Conservation (phyloP, 2,797 vertebrate species). For the Peromyscus aztecus region DNA sequence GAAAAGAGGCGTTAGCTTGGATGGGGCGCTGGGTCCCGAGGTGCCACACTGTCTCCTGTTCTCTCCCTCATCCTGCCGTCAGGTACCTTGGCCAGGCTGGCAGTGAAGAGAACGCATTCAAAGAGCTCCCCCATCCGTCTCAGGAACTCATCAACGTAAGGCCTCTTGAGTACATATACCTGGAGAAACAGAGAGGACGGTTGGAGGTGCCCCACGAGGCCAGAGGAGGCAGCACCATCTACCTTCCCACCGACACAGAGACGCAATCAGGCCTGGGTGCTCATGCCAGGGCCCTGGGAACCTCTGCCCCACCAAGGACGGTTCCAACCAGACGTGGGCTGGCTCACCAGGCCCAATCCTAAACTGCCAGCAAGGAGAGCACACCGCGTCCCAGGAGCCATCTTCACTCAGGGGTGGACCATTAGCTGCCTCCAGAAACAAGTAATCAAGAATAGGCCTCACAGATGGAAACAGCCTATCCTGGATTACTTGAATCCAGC, state of each 20-base stretch:
- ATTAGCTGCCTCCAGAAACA: slow-evolving; percentile 94
- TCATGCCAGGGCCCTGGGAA: not conserved
- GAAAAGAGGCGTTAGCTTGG: not conserved
- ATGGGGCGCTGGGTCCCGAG: not conserved
- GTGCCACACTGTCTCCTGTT: not conserved
- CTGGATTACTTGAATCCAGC: slow-evolving; percentile 99
- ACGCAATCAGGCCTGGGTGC: not conserved
- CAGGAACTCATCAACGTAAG: slow-evolving; percentile 95
- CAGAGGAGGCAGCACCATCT: accelerated
- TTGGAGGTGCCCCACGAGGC: not conserved
- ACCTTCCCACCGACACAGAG: not conserved
- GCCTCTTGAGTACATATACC: slow-evolving; percentile 96
- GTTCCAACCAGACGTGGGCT: not conserved
- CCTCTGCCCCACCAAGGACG: not conserved
- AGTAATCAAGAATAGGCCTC: slow-evolving; percentile 99
- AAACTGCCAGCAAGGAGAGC: not conserved
- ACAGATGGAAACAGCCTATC: slow-evolving; percentile 97
- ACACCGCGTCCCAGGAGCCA: slow-evolving; percentile 10
- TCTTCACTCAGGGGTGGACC: not conserved
- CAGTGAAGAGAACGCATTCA: slow-evolving; percentile 95
- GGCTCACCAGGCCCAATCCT: not conserved
- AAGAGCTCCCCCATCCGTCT: slow-evolving; percentile 95
- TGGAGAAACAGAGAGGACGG: slow-evolving; percentile 75
- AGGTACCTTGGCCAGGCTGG: slow-evolving; percentile 94
- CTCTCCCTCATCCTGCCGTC: not conserved